phyloP scores from a whole-genome alignment of 2,888 invertebrate genomes.

The Euzophera pinguis region DNA sequence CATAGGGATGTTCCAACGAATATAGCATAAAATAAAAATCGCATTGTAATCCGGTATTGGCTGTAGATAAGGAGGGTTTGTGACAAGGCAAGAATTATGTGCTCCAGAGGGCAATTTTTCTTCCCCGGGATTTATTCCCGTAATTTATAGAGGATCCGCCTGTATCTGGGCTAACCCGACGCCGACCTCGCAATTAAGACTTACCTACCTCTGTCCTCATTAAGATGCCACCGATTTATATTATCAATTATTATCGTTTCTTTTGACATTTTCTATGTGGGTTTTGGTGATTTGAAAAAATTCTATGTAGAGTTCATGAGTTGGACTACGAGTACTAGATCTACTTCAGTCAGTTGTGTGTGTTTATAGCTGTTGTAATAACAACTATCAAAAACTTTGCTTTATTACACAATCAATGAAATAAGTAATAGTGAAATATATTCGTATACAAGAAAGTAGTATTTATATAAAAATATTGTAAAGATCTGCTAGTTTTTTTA shows the following conservation, averaged over 20 bases:
- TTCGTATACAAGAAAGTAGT: too few relatives aligned
- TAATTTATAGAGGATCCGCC: conserved; percentile 79
- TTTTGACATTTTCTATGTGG: too few relatives aligned
- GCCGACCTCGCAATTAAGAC: conserved; percentile 67
- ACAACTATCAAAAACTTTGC: too few relatives aligned
- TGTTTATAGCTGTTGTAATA: too few relatives aligned
- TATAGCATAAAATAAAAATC: conserved; percentile 77
- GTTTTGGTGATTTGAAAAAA: too few relatives aligned
- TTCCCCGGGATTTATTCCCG: conserved; percentile 78
- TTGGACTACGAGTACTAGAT: too few relatives aligned
- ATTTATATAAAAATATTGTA: too few relatives aligned
- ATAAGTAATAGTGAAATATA: too few relatives aligned
- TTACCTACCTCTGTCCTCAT: conserved; percentile 57
- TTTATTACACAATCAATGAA: too few relatives aligned
- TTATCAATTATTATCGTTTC: neutral
- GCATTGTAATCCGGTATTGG: conserved; percentile 80
- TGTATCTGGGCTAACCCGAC: conserved; percentile 77
- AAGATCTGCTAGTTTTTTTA: too few relatives aligned
- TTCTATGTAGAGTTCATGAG: too few relatives aligned
- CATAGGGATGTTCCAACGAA: conserved; percentile 45
- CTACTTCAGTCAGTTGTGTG: too few relatives aligned
- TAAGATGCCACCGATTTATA: conserved; percentile 34
- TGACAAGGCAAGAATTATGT: conserved; percentile 81
- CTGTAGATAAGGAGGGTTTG: conserved; percentile 78
- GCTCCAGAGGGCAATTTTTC: conserved; percentile 80